A percentile compares a stretch with the other conserved stretches of the same genome.
phyloP scores from a whole-genome alignment of 2,113 vertebrate species.

The Seriola dumerili region DNA sequence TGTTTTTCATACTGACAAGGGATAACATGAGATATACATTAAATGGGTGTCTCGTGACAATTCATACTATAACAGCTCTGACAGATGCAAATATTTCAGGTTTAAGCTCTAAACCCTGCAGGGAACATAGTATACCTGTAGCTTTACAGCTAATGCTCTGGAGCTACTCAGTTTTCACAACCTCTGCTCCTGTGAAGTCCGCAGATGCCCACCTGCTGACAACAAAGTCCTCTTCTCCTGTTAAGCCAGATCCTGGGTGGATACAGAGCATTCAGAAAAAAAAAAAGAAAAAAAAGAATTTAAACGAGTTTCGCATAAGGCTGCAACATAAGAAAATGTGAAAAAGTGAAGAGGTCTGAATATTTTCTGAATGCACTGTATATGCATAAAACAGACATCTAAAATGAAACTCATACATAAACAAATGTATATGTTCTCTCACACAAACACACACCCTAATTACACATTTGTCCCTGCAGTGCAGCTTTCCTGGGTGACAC shows the following conservation, averaged over 20 bases:
- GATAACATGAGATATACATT: constrained; percentile 1
- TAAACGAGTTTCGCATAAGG: no score
- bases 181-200: constrained; percentile 56
- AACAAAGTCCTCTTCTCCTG: constrained; percentile 74
- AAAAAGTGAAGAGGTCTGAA: no score
- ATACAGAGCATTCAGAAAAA: not conserved
- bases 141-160: constrained; percentile 45
- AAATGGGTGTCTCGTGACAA: constrained; percentile 10
- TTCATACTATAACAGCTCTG: not conserved
- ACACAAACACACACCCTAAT: not conserved
- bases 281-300: no score
- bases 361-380: not conserved
- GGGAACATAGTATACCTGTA: constrained; percentile 71
- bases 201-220: constrained; percentile 52
- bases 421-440: constrained; percentile 10
- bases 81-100: constrained; percentile 15
- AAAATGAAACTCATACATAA: constrained; percentile 13
- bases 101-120: not conserved
- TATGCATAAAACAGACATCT: constrained; percentile 18
- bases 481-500: not conserved
- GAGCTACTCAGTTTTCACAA: constrained; percentile 56
- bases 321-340: no score
- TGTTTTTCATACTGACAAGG: not conserved
- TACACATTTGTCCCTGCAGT: constrained; percentile 8
- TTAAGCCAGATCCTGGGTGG: constrained; percentile 73